Percentiles rank a stretch among this genome's conserved stretches.
These are phyloP conservation scores for Conistra vaccinii DNA, from an alignment of 2,888 invertebrate species.

Conservation along the genomic window DNA sequence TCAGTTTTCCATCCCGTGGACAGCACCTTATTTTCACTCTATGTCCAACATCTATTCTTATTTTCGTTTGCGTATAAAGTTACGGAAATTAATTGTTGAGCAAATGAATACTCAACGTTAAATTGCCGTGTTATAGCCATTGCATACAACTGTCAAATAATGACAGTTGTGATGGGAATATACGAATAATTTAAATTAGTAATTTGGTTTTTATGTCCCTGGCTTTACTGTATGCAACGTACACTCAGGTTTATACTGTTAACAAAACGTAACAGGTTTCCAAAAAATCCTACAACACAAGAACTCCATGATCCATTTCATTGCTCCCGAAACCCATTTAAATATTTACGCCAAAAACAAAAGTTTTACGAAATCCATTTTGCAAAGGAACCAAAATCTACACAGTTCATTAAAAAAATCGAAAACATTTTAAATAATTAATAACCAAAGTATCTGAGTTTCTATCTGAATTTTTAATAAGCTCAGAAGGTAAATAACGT, in stretches of 20 bases:
- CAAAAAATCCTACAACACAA: background rate
- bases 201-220: too few species aligned
- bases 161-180: background rate
- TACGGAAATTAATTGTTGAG: too few species aligned
- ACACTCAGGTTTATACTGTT: too few species aligned
- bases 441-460: slow-evolving; percentile 16
- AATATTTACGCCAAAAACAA: slow-evolving; percentile 22
- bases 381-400: background rate
- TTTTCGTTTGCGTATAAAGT: too few species aligned
- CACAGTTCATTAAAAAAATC: slow-evolving; percentile 17
- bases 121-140: background rate
- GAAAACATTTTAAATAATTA: slow-evolving; percentile 17
- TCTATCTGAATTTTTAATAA: slow-evolving; percentile 17
- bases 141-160: background rate
- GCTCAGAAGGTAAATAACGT: background rate
- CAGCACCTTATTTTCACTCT: too few species aligned
- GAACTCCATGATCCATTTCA: background rate
- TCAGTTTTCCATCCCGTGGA: background rate
- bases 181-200: background rate
- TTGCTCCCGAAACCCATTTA: background rate
- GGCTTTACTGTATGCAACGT: too few species aligned
- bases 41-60: too few species aligned
- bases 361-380: slow-evolving; percentile 14
- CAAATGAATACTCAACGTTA: too few species aligned
- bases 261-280: background rate